Evolutionary conservation across 2,888 invertebrate genomes (phyloP).

Genomic region (Leptinotarsa haldemani): DNA sequence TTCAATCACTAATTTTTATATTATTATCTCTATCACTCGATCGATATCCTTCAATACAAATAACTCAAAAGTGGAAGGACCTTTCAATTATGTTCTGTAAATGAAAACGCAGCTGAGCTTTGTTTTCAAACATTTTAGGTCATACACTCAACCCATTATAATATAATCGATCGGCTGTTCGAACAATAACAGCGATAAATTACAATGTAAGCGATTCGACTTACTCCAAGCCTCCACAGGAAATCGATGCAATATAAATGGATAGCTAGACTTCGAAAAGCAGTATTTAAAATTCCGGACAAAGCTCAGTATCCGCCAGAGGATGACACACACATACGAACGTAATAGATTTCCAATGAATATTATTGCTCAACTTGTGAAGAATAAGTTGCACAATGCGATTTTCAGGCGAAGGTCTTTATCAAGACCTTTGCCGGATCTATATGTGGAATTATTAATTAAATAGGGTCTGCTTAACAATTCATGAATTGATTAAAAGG

Average conservation of each 20-base stretch:
- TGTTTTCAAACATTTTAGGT: neutral
- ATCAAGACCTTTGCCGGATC: no score
- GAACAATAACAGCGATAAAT: slow-evolving; percentile 22
- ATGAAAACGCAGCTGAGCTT: slow-evolving; percentile 5
- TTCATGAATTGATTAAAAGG: no score
- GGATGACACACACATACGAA: slow-evolving; percentile 34
- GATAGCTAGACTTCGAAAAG: slow-evolving; percentile 29
- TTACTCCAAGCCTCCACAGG: slow-evolving; percentile 44
- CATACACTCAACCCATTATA: slow-evolving; percentile 10
- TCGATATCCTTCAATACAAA: no score
- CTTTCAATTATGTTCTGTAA: neutral
- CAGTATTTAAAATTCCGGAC: slow-evolving; percentile 31
- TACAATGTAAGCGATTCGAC: slow-evolving; percentile 25
- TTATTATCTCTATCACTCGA: no score
- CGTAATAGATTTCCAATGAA: slow-evolving; percentile 30
- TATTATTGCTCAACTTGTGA: slow-evolving; percentile 24
- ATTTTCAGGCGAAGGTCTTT: slow-evolving; percentile 18
- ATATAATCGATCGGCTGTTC: slow-evolving; percentile 5
- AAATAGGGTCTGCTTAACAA: no score
- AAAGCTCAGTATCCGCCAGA: slow-evolving; percentile 32
- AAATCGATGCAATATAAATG: slow-evolving; percentile 49
- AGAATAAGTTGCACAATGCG: slow-evolving; percentile 11
- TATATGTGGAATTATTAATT: no score
- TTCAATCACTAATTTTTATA: no score
- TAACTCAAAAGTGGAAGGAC: neutral